Evolutionary conservation across 2,797 vertebrate genomes (phyloP).

Genomic region (Philypnodon macrostomus): DNA sequence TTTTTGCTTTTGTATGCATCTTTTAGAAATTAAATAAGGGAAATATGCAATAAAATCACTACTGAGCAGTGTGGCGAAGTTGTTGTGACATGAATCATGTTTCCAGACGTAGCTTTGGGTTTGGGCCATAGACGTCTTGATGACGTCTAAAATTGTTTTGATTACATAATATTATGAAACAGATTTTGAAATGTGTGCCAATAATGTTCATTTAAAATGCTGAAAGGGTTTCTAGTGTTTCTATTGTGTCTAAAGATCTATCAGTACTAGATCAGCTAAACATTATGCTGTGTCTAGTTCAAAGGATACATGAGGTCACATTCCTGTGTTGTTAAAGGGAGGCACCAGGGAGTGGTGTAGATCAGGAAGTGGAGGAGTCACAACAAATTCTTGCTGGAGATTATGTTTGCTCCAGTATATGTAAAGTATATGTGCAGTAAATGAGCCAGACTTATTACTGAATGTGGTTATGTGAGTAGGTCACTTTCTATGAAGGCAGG

Average conservation of each 20-base stretch:
- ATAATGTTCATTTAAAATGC: too few species aligned
- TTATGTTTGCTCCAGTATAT: constrained; percentile 10
- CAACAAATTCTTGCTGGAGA: constrained; percentile 48
- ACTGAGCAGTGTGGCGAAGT: too few species aligned
- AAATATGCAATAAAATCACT: too few species aligned
- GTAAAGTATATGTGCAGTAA: constrained; percentile 10
- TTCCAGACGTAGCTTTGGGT: too few species aligned
- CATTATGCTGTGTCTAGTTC: constrained; percentile 29
- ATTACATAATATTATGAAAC: too few species aligned
- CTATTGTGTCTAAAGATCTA: neutral
- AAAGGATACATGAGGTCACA: constrained; percentile 71
- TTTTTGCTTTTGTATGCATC: too few species aligned
- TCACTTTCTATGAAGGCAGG: constrained; percentile 40
- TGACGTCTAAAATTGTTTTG: too few species aligned
- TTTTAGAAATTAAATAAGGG: too few species aligned
- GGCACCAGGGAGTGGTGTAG: constrained; percentile 56
- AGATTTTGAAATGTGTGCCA: too few species aligned
- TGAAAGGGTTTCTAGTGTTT: too few species aligned
- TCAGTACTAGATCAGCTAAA: constrained; percentile 14
- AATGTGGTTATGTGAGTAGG: constrained; percentile 11
- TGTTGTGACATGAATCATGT: too few species aligned
- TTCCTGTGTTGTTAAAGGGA: constrained; percentile 55
- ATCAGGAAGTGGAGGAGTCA: constrained; percentile 65
- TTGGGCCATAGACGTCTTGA: too few species aligned
- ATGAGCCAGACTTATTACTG: constrained; percentile 23